Evolutionary conservation across 2,113 vertebrate species (phyloP), one percentile per base, ranked within the genome.

Genomic region (Hemicordylus capensis): DNA sequence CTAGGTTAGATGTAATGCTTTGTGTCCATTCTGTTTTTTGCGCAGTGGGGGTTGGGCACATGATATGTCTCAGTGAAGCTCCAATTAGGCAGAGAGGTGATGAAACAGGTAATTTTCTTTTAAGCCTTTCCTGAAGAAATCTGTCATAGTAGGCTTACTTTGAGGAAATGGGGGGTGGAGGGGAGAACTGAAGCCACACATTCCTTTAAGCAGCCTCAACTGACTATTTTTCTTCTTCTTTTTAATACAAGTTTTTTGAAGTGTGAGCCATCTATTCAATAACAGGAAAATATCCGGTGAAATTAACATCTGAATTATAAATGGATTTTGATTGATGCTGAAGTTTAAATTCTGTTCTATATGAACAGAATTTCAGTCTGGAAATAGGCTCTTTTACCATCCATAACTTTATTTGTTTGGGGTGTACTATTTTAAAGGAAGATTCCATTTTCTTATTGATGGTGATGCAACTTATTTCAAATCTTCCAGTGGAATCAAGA

Each of bases 401-500:
- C 67, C 90, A 69, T 39, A 86, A 48, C 74, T 89, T 92, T 83
- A 26, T 89, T 87, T 88, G 72, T 34, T n/a, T 2, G 70, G 73
- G 77, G 0, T 91, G 1, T 73, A 90, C 15, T 87, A 85, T 85
- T 0, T 70, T 84, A 79, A 22, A 31, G 54, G 75, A 89, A 51
- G 51, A 37, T 48, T 88, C 72, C 56, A 81, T 2, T 80, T 80
- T 80, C 69, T 22, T 34, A 9, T 81, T 89, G 90, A 89, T 85
- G 92, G 87, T 37, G 76, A 63, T 80, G 72, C 31, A 63, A 0
- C 91, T 92, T 92, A 70, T 92, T 70, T 89, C 59, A 22, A 72
- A 89, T 26, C 85, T 89, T 91, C 84, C 87, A 85, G 37, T 4
- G 34, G 59, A 87, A 88, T 93, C 87, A 80, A 94, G 92, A 92